Evolutionary conservation across 2,797 vertebrate genomes (phyloP).

Genomic region (Antrozous pallidus): DNA sequence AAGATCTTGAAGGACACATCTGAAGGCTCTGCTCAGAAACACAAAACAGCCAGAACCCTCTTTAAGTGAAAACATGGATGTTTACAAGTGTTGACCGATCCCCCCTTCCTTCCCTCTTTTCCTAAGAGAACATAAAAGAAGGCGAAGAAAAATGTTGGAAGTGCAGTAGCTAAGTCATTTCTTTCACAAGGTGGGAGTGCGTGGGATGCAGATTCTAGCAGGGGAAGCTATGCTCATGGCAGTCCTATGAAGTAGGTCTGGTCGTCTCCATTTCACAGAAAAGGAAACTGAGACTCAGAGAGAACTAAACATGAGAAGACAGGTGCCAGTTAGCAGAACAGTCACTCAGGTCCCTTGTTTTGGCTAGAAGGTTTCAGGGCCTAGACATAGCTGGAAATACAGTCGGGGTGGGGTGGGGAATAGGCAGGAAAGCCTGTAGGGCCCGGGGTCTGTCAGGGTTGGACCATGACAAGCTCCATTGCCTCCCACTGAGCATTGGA

Average conservation of each 20-base stretch:
- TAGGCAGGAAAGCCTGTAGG: neutral
- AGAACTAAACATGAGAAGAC: neutral
- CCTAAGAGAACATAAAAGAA: neutral
- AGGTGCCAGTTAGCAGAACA: neutral
- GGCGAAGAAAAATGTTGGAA: neutral
- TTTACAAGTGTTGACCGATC: neutral
- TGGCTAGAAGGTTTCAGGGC: neutral
- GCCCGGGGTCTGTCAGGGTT: neutral
- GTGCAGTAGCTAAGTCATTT: neutral
- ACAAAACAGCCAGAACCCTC: neutral
- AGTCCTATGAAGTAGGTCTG: neutral
- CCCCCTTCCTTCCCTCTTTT: neutral
- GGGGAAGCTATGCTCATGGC: neutral
- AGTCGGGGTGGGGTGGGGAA: neutral
- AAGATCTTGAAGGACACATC: neutral
- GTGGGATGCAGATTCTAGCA: neutral
- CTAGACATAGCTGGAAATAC: neutral
- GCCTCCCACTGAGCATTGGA: neutral
- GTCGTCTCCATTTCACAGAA: neutral
- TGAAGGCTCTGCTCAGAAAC: conserved; percentile 22
- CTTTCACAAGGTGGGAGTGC: neutral
- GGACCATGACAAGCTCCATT: neutral
- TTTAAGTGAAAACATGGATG: neutral
- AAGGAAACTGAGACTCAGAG: neutral
- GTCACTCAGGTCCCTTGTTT: neutral